Conservation (phyloP, 1,140 invertebrate species). For the Antheraea pernyi region DNA sequence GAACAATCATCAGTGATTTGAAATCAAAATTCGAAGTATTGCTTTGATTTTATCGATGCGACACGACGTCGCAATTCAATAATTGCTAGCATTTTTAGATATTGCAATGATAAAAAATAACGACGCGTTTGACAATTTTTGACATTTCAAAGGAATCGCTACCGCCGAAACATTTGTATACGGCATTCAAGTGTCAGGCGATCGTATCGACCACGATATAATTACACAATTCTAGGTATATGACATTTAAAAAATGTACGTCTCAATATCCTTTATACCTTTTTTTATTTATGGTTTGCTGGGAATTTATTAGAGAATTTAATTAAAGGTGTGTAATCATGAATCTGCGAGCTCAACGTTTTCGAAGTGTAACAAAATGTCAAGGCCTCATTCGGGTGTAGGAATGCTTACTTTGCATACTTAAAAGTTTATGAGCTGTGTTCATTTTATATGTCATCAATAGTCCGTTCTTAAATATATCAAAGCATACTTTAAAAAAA, state of each 20-base stretch:
- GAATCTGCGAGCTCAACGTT: conserved; percentile 24
- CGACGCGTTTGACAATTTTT: not conserved
- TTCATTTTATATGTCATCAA: too few species aligned
- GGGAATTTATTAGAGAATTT: conserved; percentile 22
- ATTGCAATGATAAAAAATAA: not conserved
- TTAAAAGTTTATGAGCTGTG: too few species aligned
- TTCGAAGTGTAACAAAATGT: conserved; percentile 52
- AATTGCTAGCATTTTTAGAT: not conserved
- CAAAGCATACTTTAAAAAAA: too few species aligned
- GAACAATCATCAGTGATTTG: too few species aligned
- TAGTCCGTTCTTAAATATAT: too few species aligned
- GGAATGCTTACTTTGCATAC: too few species aligned
- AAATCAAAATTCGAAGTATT: not conserved
- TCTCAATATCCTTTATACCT: not conserved
- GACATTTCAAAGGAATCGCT: not conserved
- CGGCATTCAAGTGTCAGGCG: not conserved
- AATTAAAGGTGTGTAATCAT: conserved; percentile 33
- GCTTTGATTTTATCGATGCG: not conserved
- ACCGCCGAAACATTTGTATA: not conserved
- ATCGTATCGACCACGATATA: not conserved
- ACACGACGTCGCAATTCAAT: not conserved
- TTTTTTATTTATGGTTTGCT: conserved; percentile 4
- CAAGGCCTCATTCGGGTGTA: conserved; percentile 35
- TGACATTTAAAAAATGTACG: not conserved
- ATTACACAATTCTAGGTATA: conserved; percentile 2